Base-by-base conservation (phyloP, 2,888 invertebrate genomes). In the Craniophora ligustri region DNA sequence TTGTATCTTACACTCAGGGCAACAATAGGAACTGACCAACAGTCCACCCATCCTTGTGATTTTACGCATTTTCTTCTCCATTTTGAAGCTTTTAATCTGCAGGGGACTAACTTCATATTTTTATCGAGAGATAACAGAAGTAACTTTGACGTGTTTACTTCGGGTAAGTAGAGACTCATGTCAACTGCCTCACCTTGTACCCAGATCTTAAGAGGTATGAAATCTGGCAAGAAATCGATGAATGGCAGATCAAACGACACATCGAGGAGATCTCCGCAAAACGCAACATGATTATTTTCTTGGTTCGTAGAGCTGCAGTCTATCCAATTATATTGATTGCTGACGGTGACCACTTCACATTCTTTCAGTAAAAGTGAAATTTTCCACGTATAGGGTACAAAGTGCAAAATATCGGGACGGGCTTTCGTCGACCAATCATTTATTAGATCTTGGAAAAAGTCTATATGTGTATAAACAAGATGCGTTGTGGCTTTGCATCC, bases 321-420 rank as follows among this genome's bases (percentile, higher is more conserved):
- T 70, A 99, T 97, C 99, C 99, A 99, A 88, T 99, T 99, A 87
- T 98, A 98, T 84, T 99, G 98, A 90, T 99, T 99, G 79, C 98
- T 97, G 11, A 98, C 93, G 32, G 98, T 97, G 1, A 99, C 95
- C 11, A 99, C 94, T 90, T 99, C 99, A 88, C 99, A 99, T 88
- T 99, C 98, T 86, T 99, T 98, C 15, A 99, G 91, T 6, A 98
- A 94, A 58, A 99, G 93, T 59, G 96, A 97, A 78, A 99, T 97
- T 82, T 97, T 97, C 97, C 98, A 99, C 0, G 98, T 98, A 87
- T 99, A 99, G 1, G 99, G 99, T 46, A 99, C 97, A 91, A 99
- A 99, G 80, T 97, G 96, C 50, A 98, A 94, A 47, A 99, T 95
- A 85, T 99, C 99, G 0, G 99, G 98, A 10, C 97, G 95, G 5